Evolutionary conservation across 1,140 invertebrate species (phyloP).

Genomic region (Bombus sibiricus): DNA sequence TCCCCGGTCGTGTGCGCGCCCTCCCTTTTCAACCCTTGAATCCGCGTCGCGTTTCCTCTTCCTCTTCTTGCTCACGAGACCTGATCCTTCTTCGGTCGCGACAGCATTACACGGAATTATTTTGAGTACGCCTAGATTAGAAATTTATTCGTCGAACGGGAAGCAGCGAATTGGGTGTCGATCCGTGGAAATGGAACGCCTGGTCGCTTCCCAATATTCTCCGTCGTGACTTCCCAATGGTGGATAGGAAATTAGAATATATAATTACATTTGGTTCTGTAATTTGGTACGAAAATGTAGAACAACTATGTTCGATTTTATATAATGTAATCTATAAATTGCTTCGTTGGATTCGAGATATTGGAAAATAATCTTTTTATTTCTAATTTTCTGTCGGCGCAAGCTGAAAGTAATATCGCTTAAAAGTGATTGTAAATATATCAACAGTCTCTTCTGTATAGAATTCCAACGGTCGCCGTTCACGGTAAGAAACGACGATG

Average conservation of each 20-base stretch:
- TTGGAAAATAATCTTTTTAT: too few relatives aligned
- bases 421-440: not conserved
- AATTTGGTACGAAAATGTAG: too few relatives aligned
- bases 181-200: conserved; percentile 39
- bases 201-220: conserved; percentile 44
- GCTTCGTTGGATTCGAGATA: not conserved
- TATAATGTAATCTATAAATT: too few relatives aligned
- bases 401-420: not conserved
- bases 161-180: not conserved
- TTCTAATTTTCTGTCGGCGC: not conserved
- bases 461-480: not conserved
- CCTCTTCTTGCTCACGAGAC: not conserved
- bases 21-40: not conserved
- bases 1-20: not conserved
- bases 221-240: not conserved
- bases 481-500: not conserved
- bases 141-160: conserved; percentile 33
- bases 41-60: conserved; percentile 8
- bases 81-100: conserved; percentile 17
- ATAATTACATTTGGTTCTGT: too few relatives aligned
- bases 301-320: too few relatives aligned
- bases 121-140: conserved; percentile 46
- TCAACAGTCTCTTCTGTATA: not conserved
- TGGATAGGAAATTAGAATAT: conserved; percentile 4
- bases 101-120: conserved; percentile 51